Percentiles rank a stretch among this genome's conserved stretches.
Conservation (phyloP, 2,888 invertebrate species). For the Autographa pulchrina region DNA sequence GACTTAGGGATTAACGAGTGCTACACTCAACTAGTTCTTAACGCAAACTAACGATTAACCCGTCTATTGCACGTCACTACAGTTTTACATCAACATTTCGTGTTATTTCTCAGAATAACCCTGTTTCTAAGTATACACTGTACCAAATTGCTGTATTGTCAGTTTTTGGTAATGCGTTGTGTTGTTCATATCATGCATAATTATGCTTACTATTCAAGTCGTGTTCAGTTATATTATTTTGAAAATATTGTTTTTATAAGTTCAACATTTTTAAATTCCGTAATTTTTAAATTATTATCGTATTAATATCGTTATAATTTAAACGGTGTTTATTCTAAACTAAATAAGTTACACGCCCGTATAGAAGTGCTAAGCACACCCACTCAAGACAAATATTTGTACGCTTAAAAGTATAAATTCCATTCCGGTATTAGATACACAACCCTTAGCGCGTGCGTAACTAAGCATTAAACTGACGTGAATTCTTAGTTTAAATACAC, state of each 20-base stretch:
- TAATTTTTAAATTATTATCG: no score
- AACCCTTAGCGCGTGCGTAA: neutral
- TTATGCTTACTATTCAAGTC: neutral
- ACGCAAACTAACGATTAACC: slow-evolving; percentile 69
- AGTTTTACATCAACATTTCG: slow-evolving; percentile 52
- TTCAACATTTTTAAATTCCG: no score
- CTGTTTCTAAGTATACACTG: slow-evolving; percentile 5
- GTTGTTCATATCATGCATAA: slow-evolving; percentile 15
- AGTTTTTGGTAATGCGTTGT: slow-evolving; percentile 15
- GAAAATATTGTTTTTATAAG: no score
- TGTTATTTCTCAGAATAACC: slow-evolving; percentile 49
- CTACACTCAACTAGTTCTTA: slow-evolving; percentile 33
- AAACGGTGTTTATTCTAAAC: no score
- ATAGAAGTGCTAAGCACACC: neutral
- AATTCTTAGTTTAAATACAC: no score
- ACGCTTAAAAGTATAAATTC: neutral
- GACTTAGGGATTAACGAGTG: slow-evolving; percentile 75
- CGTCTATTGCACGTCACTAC: slow-evolving; percentile 57
- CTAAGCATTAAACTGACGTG: no score
- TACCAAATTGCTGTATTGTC: slow-evolving; percentile 25
- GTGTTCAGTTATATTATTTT: neutral
- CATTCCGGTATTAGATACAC: neutral
- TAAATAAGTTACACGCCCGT: neutral
- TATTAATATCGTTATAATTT: no score
- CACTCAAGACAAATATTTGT: neutral